These are phyloP conservation scores for Anastrepha obliqua DNA, from an alignment of 1,140 invertebrate genomes.

Conservation along the genomic window DNA sequence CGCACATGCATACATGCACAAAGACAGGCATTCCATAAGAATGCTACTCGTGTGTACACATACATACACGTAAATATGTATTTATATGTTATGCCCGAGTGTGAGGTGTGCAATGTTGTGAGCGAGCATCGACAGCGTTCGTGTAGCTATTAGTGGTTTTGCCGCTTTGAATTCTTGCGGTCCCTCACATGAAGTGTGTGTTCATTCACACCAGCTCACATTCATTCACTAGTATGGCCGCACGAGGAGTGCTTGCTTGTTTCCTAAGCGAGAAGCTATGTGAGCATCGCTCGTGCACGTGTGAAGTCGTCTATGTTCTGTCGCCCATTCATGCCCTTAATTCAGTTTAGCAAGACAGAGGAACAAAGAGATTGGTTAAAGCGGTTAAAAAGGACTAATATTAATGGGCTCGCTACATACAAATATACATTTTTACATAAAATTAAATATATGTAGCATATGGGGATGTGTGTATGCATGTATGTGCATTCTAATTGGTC, in stretches of 20 bases:
- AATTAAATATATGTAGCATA: neutral
- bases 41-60: neutral
- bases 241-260: neutral
- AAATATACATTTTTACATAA: neutral
- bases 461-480: neutral
- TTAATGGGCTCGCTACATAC: neutral
- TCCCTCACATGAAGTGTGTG: constrained; percentile 26
- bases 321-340: constrained; percentile 28
- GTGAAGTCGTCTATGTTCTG: neutral
- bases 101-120: neutral
- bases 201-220: constrained; percentile 25
- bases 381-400: neutral
- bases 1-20: neutral
- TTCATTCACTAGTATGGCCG: neutral
- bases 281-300: neutral
- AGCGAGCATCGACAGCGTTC: neutral
- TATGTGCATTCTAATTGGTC: neutral
- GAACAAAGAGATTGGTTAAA: neutral
- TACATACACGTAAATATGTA: neutral
- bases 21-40: no score
- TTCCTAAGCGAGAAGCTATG: neutral
- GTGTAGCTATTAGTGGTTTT: constrained; percentile 24
- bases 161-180: neutral
- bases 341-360: constrained; percentile 17
- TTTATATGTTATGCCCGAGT: neutral